These are phyloP conservation scores for Nephrotoma flavescens DNA, from an alignment of 2,888 invertebrate genomes.

Conservation along the genomic window DNA sequence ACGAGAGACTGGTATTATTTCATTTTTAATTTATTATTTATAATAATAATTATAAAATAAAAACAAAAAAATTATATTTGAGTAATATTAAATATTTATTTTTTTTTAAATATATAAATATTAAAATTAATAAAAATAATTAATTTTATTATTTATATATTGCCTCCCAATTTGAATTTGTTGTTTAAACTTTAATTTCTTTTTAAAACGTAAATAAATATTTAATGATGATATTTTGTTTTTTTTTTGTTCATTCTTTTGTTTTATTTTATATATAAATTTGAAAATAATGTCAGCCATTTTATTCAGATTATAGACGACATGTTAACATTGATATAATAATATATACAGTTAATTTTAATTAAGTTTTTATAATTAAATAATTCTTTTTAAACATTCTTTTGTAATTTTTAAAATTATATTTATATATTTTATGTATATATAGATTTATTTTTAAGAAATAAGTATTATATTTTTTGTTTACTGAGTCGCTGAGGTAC, in stretches of 20 bases:
- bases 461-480: background rate
- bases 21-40: background rate
- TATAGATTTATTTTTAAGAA: background rate
- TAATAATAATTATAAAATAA: background rate
- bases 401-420: background rate
- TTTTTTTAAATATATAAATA: background rate
- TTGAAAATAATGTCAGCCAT: background rate
- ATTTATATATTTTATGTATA: background rate
- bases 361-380: background rate
- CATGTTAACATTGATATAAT: background rate
- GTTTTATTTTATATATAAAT: background rate
- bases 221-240: background rate
- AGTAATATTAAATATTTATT: background rate
- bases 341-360: background rate
- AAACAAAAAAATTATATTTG: background rate
- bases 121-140: background rate
- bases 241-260: background rate
- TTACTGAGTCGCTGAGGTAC: constrained; percentile 26
- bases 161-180: background rate
- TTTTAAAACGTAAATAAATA: background rate
- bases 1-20: constrained; percentile 2
- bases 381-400: background rate
- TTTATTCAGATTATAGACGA: background rate
- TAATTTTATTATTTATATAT: background rate
- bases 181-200: background rate